Conservation (phyloP, 2,797 vertebrate species). For the Pitangus sulphuratus region DNA sequence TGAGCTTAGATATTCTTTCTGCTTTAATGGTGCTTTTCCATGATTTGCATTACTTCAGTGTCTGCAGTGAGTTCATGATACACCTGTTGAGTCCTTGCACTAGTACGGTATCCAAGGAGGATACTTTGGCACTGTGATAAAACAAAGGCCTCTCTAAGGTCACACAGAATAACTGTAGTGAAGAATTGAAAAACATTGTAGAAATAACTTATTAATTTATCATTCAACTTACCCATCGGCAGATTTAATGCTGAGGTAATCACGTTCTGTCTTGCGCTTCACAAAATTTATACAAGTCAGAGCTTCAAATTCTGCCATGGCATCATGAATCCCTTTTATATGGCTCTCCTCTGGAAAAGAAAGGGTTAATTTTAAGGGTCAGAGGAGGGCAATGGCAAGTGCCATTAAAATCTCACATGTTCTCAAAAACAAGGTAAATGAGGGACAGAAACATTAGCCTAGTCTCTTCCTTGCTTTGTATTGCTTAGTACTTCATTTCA, state of each 20-base stretch:
- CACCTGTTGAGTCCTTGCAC: not conserved
- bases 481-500: not conserved
- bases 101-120: not conserved
- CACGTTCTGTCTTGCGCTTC: conserved; percentile 40
- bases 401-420: not conserved
- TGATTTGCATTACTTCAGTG: not conserved
- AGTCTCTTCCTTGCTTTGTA: not conserved
- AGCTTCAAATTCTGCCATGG: conserved; percentile 67
- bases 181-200: not conserved
- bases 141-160: not conserved
- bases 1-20: not conserved
- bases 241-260: conserved; percentile 66
- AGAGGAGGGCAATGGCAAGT: not conserved
- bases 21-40: not conserved
- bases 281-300: conserved; percentile 72
- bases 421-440: not conserved
- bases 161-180: not conserved
- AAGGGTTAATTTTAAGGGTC: not conserved
- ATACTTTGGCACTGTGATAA: not conserved
- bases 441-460: not conserved
- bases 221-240: conserved; percentile 37
- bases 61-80: not conserved
- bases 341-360: conserved; percentile 31
- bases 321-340: conserved; percentile 40
- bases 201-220: not conserved